phyloP scores from a whole-genome alignment of 2,113 vertebrate genomes.

The Amphiprion ocellaris region DNA sequence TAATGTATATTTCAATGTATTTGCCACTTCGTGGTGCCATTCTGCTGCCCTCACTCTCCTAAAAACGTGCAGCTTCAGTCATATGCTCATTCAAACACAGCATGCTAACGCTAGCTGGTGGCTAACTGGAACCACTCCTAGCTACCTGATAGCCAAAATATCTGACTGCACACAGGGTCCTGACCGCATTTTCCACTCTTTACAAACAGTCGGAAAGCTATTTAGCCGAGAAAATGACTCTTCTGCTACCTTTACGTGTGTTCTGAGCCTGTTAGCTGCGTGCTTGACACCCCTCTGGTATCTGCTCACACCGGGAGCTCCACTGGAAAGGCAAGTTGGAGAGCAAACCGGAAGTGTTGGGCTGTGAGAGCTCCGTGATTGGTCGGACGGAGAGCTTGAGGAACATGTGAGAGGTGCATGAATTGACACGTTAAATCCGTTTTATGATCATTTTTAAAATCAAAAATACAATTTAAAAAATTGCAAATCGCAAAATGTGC shows the following conservation, averaged over 20 bases:
- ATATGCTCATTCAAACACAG: conserved; percentile 69
- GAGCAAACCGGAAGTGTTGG: conserved; percentile 73
- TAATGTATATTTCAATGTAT: neutral
- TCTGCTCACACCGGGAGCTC: conserved; percentile 53
- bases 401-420: neutral
- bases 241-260: conserved; percentile 52
- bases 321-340: conserved; percentile 62
- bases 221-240: accelerated
- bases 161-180: neutral
- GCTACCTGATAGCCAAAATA: conserved; percentile 1
- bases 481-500: neutral
- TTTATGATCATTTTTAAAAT: neutral
- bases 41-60: neutral
- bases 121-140: conserved; percentile 31
- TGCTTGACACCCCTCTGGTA: conserved; percentile 21
- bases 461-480: neutral
- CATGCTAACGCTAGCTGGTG: conserved; percentile 63
- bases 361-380: conserved; percentile 51
- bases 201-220: accelerated
- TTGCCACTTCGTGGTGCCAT: neutral
- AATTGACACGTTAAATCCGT: neutral
- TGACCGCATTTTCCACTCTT: neutral
- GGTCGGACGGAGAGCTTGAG: conserved; percentile 10
- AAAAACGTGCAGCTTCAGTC: conserved; percentile 52
- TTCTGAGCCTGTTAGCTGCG: conserved; percentile 24